Conservation (phyloP, 2,888 invertebrate species). For the Dolichomitus sp. region DNA sequence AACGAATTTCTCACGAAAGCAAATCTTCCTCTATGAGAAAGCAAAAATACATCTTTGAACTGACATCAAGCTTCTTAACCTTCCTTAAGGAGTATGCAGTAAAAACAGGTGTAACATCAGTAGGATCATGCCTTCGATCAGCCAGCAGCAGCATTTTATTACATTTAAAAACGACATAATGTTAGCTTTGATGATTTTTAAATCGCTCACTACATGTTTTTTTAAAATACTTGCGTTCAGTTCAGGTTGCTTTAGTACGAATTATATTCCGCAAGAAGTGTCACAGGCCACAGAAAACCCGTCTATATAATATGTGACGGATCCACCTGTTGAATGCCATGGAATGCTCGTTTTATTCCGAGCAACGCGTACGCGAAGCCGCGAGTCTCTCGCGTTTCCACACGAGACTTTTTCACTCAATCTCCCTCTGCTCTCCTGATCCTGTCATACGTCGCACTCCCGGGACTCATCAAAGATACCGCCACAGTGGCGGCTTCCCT, state of each 20-base stretch:
- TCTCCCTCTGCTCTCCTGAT: constrained; percentile 39
- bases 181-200: not conserved
- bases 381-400: constrained; percentile 60
- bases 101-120: not conserved
- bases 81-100: not conserved
- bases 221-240: constrained; percentile 13
- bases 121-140: too few species aligned
- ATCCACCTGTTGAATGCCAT: constrained; percentile 75
- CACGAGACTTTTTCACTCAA: constrained; percentile 63
- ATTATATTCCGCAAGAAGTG: constrained; percentile 23
- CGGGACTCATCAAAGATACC: constrained; percentile 73
- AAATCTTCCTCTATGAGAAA: too few species aligned
- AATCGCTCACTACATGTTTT: not conserved
- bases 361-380: constrained; percentile 25
- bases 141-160: not conserved
- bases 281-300: constrained; percentile 56
- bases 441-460: constrained; percentile 20
- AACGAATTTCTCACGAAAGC: too few species aligned
- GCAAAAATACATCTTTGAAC: too few species aligned
- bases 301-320: constrained; percentile 52
- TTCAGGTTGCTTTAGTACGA: constrained; percentile 29
- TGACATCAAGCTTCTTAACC: too few species aligned
- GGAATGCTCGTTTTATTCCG: constrained; percentile 70
- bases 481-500: constrained; percentile 43
- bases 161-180: not conserved